These are phyloP conservation scores for Ceramica pisi DNA, from an alignment of 2,888 invertebrate species.

Conservation along the genomic window DNA sequence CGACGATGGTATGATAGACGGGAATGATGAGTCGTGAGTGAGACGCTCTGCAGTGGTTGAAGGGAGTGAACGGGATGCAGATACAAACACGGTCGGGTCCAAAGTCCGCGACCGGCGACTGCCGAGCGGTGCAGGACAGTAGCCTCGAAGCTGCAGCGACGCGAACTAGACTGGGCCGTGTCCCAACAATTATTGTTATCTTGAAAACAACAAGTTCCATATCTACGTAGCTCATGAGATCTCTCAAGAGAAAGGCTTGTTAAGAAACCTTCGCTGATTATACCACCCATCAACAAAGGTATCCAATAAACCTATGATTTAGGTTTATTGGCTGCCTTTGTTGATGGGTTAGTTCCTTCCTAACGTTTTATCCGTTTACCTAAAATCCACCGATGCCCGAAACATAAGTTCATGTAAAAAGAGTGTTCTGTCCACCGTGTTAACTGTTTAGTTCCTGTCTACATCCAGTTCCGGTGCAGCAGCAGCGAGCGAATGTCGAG, in stretches of 20 bases:
- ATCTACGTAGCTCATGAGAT: not conserved
- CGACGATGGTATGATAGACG: conserved; percentile 76
- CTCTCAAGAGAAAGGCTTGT: conserved; percentile 4
- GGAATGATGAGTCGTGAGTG: conserved; percentile 71
- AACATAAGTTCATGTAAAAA: conserved; percentile 54
- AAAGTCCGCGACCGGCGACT: conserved; percentile 83
- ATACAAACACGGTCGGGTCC: conserved; percentile 84
- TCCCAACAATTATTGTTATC: conserved; percentile 32
- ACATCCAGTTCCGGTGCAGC: conserved; percentile 84
- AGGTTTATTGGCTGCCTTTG: too few species aligned
- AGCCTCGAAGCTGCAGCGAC: conserved; percentile 73
- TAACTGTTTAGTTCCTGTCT: conserved; percentile 85
- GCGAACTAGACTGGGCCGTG: conserved; percentile 60
- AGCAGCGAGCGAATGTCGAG: conserved; percentile 74
- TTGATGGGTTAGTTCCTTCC: not conserved
- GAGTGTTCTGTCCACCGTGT: conserved; percentile 68
- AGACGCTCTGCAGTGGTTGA: conserved; percentile 64
- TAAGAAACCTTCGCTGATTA: not conserved
- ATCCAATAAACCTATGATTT: not conserved
- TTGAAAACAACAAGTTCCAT: conserved; percentile 14
- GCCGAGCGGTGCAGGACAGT: conserved; percentile 77
- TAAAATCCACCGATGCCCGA: conserved; percentile 10
- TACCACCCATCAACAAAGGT: not conserved
- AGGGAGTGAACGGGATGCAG: conserved; percentile 81
- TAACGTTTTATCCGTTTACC: conserved; percentile 8